These are phyloP conservation scores for Drosophila nasuta DNA, from an alignment of 1,140 invertebrate species.

Conservation along the genomic window DNA sequence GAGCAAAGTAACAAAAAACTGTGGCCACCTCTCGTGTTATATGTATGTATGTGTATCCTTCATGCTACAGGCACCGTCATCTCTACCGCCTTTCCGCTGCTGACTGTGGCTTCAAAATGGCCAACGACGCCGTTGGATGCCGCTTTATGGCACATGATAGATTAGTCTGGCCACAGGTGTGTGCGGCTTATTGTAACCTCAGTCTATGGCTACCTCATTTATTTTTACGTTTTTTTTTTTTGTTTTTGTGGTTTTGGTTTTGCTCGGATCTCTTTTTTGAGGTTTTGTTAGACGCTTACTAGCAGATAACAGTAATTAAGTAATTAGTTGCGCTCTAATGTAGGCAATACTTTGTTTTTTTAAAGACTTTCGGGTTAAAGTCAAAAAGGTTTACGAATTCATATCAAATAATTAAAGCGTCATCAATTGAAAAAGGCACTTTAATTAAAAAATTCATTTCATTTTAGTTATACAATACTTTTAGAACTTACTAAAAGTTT, in stretches of 20 bases:
- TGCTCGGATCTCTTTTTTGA: constrained; percentile 38
- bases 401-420: neutral
- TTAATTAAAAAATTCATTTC: neutral
- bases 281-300: constrained; percentile 43
- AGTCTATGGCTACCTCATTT: neutral
- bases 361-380: neutral
- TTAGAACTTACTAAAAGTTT: too few species aligned
- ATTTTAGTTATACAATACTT: too few species aligned
- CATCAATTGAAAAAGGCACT: neutral
- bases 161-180: constrained; percentile 79
- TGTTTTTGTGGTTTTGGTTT: too few species aligned
- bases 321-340: constrained; percentile 38
- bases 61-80: neutral
- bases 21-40: constrained; percentile 24
- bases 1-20: constrained; percentile 35
- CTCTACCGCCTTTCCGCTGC: neutral
- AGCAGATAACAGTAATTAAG: constrained; percentile 53
- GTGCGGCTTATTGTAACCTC: constrained; percentile 44
- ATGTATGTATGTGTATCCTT: neutral
- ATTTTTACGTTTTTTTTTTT: neutral
- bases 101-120: constrained; percentile 29
- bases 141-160: constrained; percentile 81
- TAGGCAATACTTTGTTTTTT: constrained; percentile 25
- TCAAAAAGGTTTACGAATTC: too few species aligned
- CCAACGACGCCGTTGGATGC: constrained; percentile 33